A percentile compares a stretch with the other conserved stretches of the same genome.
Evolutionary conservation across 2,888 invertebrate genomes (phyloP).

Genomic region (Phania funesta): DNA sequence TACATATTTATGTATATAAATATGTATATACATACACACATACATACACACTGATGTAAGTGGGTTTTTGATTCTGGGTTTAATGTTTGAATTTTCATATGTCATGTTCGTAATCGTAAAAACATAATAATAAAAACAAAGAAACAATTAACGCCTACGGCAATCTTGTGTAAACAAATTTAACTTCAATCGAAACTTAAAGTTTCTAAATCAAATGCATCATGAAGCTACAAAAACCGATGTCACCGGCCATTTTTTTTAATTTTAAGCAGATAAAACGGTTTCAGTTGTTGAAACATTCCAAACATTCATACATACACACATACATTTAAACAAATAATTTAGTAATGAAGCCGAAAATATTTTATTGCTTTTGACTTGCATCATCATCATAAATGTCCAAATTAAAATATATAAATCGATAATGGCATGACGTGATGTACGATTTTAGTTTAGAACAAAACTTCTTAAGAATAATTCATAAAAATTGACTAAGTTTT

Average conservation of each 20-base stretch:
- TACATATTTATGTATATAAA: conserved; percentile 7
- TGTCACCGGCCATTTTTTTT: no score
- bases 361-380: no score
- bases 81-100: conserved; percentile 1
- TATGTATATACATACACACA: background rate
- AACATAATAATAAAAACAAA: conserved; percentile 9
- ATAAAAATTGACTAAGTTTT: background rate
- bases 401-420: no score
- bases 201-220: background rate
- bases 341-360: no score
- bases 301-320: no score
- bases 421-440: no score
- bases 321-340: no score
- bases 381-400: no score
- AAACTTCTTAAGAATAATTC: background rate
- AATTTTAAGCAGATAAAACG: no score
- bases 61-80: conserved; percentile 49
- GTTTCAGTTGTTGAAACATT: no score
- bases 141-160: conserved; percentile 48
- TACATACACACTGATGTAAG: background rate
- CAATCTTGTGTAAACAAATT: conserved; percentile 14
- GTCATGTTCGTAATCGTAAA: no score
- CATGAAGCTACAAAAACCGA: background rate
- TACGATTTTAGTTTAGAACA: no score
- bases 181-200: conserved; percentile 14